Conservation (phyloP, 2,888 invertebrate genomes). For the Ryuthela nishihirai region DNA sequence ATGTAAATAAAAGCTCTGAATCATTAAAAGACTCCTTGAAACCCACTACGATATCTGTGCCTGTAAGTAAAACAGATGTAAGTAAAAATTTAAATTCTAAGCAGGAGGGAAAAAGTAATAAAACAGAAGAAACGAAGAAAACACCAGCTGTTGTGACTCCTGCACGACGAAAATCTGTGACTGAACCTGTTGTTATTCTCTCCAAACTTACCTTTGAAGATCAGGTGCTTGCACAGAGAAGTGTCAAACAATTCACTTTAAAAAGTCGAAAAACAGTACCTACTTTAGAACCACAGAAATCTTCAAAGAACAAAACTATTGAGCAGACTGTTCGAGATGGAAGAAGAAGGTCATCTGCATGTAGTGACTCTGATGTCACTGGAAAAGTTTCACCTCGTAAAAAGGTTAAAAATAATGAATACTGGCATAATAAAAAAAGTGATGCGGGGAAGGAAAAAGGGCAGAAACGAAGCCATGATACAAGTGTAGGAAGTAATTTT, state of each 20-base stretch:
- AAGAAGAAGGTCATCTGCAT: slow-evolving; percentile 6
- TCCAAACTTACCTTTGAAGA: slow-evolving; percentile 61
- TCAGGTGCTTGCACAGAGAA: slow-evolving; percentile 62
- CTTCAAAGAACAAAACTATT: slow-evolving; percentile 13
- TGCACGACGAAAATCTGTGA: background rate
- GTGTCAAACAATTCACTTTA: slow-evolving; percentile 62
- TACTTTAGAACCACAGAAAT: slow-evolving; percentile 8
- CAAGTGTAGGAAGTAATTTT: slow-evolving; percentile 3
- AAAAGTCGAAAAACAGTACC: slow-evolving; percentile 46
- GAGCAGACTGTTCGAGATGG: background rate
- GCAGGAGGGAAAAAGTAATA: background rate
- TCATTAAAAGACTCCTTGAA: no score
- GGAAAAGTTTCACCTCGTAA: slow-evolving; percentile 13
- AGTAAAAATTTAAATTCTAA: no score
- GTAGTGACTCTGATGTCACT: background rate
- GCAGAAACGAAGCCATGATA: background rate
- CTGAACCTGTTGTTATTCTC: slow-evolving; percentile 61
- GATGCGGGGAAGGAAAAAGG: slow-evolving; percentile 16
- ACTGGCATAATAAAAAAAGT: slow-evolving; percentile 12
- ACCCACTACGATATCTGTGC: no score
- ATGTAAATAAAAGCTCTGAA: no score
- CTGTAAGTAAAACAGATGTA: no score
- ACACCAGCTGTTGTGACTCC: background rate
- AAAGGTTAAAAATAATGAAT: slow-evolving; percentile 9
- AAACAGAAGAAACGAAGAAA: background rate